Evolutionary conservation across 2,113 vertebrate genomes (phyloP), one percentile per base, ranked within the genome.

Genomic region (Microcebus tavaratra): DNA sequence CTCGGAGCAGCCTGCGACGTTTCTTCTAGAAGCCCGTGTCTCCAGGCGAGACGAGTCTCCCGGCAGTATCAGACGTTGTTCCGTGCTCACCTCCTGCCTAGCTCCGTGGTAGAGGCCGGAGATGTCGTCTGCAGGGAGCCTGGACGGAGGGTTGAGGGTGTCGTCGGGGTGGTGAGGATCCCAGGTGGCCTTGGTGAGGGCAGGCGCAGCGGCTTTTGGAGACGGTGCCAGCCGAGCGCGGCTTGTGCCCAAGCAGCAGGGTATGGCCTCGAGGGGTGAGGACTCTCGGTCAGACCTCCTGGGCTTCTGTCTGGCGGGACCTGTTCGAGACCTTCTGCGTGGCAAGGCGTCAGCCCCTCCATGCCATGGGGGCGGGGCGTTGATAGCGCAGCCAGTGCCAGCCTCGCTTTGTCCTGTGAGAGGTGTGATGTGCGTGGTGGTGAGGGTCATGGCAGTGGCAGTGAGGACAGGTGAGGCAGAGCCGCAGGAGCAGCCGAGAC

Each of bases 321-420:
- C 13, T 20, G 21, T 13, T 9, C 11, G 1, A 9, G 13, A 7
- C 34, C 14, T 31, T 34, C 18, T 15, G 34, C 65, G 6, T 7
- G 0, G 1, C 27, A 34, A 13, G 59, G 42, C 0, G 13, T 72
- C 20, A 25, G 21, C 36, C 27, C 61, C 7, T 20, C 10, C n/a
- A 29, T 57, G 39, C 48, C 7, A 45, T 6, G 6, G 50, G 50
- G 50, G 42, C 5, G 42, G 42, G 5, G 42, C 42, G 5, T 42
- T 42, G 42, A 42, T 50, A 8, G 10, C 14, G 4, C 78, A 23
- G 20, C 34, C 34, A 3, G 6, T 14, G 53, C 45, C 82, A 50
- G 15, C 36, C 50, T 48, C 55, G 21, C 7, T 29, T 12, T 63
- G 80, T 21, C 6, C 27, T 17, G 0, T 2, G 6, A 78, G 9